Evolutionary conservation across 2,888 invertebrate species (phyloP).

Genomic region (Limnephilus auricula): DNA sequence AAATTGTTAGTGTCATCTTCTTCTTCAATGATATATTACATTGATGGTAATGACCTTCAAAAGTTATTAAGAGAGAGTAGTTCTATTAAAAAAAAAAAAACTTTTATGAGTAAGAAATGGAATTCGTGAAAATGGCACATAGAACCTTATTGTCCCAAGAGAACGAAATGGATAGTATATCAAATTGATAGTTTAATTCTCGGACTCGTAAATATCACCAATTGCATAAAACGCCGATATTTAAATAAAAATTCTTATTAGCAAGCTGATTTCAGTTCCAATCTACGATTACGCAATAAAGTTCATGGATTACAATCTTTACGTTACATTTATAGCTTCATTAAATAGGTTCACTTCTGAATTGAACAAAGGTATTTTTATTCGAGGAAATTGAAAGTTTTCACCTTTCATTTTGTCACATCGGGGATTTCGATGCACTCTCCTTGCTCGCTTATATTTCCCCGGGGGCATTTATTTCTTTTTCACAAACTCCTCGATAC

Average conservation of each 20-base stretch:
- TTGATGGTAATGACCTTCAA: too few relatives aligned
- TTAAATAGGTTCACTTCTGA: conserved; percentile 46
- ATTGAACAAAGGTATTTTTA: conserved; percentile 55
- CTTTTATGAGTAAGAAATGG: too few relatives aligned
- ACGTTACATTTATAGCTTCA: conserved; percentile 54
- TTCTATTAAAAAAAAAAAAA: too few relatives aligned
- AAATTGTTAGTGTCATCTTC: too few relatives aligned
- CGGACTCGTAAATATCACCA: background rate
- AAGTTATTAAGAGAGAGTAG: too few relatives aligned
- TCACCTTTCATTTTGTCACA: conserved; percentile 53
- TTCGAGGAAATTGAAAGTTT: conserved; percentile 62
- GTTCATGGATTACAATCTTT: conserved; percentile 55
- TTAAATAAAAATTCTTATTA: conserved; percentile 38
- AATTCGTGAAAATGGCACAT: too few relatives aligned
- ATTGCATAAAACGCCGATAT: conserved; percentile 13
- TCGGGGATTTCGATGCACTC: conserved; percentile 53
- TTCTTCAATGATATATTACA: too few relatives aligned
- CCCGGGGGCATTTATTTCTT: conserved; percentile 56
- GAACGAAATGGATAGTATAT: background rate
- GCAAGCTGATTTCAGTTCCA: conserved; percentile 46
- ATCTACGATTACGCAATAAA: conserved; percentile 45
- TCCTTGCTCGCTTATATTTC: conserved; percentile 54
- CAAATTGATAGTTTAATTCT: background rate
- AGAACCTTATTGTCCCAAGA: background rate
- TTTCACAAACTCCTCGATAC: conserved; percentile 58